Evolutionary conservation across 2,797 vertebrate genomes (phyloP).

Genomic region (Taenioides sp.): DNA sequence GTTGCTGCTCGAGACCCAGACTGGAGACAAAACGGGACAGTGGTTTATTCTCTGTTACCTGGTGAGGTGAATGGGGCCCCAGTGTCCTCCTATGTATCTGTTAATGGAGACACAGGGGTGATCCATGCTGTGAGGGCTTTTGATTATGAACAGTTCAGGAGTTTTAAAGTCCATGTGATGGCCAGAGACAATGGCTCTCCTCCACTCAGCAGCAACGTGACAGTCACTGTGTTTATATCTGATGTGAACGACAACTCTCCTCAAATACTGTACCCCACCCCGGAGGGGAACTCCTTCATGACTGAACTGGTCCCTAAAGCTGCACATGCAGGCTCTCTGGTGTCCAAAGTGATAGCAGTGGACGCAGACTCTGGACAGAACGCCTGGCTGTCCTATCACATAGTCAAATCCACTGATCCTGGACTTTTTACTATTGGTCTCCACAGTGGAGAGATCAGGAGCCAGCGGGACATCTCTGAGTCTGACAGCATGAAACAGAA

Average conservation of each 20-base stretch:
- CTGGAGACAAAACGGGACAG: slow-evolving; percentile 59
- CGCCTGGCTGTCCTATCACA: slow-evolving; percentile 78
- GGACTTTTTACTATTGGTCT: slow-evolving; percentile 81
- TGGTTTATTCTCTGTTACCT: slow-evolving; percentile 48
- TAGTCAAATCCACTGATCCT: slow-evolving; percentile 79
- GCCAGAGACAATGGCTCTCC: slow-evolving; percentile 77
- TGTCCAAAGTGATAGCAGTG: slow-evolving; percentile 85
- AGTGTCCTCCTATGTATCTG: slow-evolving; percentile 41
- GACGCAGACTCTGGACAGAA: slow-evolving; percentile 86
- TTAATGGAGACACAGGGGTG: slow-evolving; percentile 44
- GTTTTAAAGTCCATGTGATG: slow-evolving; percentile 67
- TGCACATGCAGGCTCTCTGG: slow-evolving; percentile 70
- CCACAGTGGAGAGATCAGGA: slow-evolving; percentile 69
- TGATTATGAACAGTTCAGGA: slow-evolving; percentile 59
- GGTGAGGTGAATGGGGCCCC: slow-evolving; percentile 30
- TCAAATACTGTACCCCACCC: slow-evolving; percentile 25
- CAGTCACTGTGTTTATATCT: slow-evolving; percentile 76
- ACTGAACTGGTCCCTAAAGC: slow-evolving; percentile 60
- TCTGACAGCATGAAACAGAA: slow-evolving; percentile 79
- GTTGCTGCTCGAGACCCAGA: slow-evolving; percentile 49
- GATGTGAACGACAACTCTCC: slow-evolving; percentile 74
- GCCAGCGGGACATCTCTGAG: slow-evolving; percentile 76
- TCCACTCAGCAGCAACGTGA: slow-evolving; percentile 64
- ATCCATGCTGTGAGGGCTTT: slow-evolving; percentile 45
- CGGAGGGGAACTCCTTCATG: slow-evolving; percentile 39